Conservation (phyloP, 2,113 vertebrate species). For the Danionella cerebrum region DNA sequence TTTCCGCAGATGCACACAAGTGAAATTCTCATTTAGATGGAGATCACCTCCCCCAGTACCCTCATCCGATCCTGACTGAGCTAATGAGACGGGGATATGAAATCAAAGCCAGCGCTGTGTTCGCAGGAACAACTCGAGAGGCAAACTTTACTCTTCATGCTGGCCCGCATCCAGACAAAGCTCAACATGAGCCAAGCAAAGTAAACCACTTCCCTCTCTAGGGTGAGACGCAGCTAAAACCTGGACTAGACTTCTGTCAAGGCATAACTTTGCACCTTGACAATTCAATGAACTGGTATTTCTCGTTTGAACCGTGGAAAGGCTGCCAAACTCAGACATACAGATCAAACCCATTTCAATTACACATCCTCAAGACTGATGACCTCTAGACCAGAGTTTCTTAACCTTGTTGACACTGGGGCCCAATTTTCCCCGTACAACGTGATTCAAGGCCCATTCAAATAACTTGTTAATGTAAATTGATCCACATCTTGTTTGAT, state of each 20-base stretch:
- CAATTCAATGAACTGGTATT: neutral
- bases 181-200: constrained; percentile 30
- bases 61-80: constrained; percentile 19
- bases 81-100: neutral
- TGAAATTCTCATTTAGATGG: neutral
- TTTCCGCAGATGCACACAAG: no score
- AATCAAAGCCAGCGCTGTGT: constrained; percentile 30
- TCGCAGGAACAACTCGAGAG: constrained; percentile 32
- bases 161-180: constrained; percentile 23
- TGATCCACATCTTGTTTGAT: no score
- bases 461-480: no score
- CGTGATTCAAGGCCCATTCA: no score
- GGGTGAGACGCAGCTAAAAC: constrained; percentile 19
- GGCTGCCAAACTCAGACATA: no score
- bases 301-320: no score
- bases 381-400: no score
- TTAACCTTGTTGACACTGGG: no score
- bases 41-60: neutral
- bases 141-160: constrained; percentile 36
- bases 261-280: neutral
- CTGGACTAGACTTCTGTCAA: constrained; percentile 16
- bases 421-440: no score
- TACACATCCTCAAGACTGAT: no score
- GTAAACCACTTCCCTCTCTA: constrained; percentile 25
- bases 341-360: no score